phyloP scores from a whole-genome alignment of 2,888 invertebrate species.

The Aelia acuminata region DNA sequence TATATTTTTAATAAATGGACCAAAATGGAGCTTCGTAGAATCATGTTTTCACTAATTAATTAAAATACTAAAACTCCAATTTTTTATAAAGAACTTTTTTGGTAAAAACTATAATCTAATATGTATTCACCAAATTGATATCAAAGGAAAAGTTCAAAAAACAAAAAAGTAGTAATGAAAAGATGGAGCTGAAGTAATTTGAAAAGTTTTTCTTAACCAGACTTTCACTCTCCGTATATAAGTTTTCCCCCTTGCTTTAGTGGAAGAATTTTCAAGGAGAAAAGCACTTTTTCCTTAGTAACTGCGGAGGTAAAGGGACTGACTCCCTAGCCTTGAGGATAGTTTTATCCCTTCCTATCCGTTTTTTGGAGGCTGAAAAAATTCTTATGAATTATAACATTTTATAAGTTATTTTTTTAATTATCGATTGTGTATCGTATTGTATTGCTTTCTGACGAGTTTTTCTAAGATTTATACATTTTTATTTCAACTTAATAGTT shows the following conservation, averaged over 20 bases:
- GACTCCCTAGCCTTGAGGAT: not conserved
- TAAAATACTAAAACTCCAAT: not conserved
- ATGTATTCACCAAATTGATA: not conserved
- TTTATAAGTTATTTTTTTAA: too few species aligned
- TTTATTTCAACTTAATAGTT: too few species aligned
- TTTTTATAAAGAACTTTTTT: not conserved
- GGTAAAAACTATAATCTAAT: not conserved
- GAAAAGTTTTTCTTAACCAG: constrained; percentile 13
- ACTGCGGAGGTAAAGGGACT: constrained; percentile 16
- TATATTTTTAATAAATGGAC: too few species aligned
- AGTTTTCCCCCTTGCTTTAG: constrained; percentile 43
- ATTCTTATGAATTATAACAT: not conserved
- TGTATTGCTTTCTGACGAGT: too few species aligned
- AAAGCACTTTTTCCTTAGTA: constrained; percentile 16
- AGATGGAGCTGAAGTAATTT: constrained; percentile 29
- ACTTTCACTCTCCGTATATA: constrained; percentile 39
- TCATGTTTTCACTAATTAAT: too few species aligned
- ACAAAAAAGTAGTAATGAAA: constrained; percentile 11
- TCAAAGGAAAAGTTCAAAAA: constrained; percentile 10
- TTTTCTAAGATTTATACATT: too few species aligned
- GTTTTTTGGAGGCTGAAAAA: not conserved
- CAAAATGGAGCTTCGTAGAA: too few species aligned
- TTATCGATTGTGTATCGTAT: too few species aligned
- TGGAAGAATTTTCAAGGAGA: constrained; percentile 13
- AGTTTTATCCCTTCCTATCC: constrained; percentile 4